Conservation (phyloP, 2,888 invertebrate genomes). For the Synanthedon andrenaeformis region DNA sequence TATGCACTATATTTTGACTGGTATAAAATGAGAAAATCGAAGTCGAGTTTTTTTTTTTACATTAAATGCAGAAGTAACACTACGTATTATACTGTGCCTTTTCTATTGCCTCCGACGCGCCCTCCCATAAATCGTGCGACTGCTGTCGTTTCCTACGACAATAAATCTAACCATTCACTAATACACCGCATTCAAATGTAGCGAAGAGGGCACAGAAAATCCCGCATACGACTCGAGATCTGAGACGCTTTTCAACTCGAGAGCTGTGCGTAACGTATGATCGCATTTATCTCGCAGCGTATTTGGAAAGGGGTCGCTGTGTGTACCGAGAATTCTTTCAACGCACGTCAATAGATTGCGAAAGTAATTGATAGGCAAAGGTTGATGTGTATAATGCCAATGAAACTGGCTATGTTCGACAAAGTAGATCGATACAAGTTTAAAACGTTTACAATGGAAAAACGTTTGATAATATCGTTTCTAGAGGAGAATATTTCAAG, state of each 20-base stretch:
- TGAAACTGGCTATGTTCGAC: neutral
- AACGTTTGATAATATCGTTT: too few relatives aligned
- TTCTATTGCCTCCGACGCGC: conserved; percentile 9
- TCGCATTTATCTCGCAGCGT: conserved; percentile 28
- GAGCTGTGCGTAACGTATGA: conserved; percentile 36
- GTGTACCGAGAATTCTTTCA: neutral
- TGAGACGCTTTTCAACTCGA: conserved; percentile 28
- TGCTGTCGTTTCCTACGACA: conserved; percentile 29
- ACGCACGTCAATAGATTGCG: neutral
- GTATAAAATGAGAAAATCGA: too few relatives aligned
- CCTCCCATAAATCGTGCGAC: conserved; percentile 39
- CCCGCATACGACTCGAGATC: conserved; percentile 23
- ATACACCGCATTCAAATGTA: conserved; percentile 62
- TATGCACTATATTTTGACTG: too few relatives aligned
- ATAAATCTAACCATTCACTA: conserved; percentile 62
- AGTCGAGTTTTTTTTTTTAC: too few relatives aligned
- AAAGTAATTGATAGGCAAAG: neutral
- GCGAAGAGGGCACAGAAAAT: conserved; percentile 19
- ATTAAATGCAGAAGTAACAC: too few relatives aligned
- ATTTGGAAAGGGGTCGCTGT: conserved; percentile 1
- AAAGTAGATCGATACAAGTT: neutral
- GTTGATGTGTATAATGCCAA: neutral
- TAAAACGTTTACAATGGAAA: too few relatives aligned
- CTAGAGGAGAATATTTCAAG: too few relatives aligned
- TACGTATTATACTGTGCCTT: neutral